A percentile compares a stretch with the other conserved stretches of the same genome.
Evolutionary conservation across 2,113 vertebrate genomes (phyloP).

Genomic region (Chloropsis cyanopogon): DNA sequence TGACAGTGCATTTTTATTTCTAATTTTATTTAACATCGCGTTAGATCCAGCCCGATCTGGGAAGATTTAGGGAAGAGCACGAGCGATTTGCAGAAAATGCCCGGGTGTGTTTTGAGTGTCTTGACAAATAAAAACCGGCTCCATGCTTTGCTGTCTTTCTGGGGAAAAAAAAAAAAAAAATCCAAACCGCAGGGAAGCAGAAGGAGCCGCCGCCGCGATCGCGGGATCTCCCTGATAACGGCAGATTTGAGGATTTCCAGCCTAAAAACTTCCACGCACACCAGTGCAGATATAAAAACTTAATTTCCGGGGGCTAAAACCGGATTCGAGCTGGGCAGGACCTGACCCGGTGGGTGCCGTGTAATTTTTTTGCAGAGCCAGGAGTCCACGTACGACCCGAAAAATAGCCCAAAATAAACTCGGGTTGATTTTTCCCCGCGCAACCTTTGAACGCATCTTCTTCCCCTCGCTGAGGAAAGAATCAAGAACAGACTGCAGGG

Average conservation of each 20-base stretch:
- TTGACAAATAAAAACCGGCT: background rate
- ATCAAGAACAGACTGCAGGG: background rate
- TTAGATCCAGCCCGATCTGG: background rate
- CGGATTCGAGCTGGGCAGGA: background rate
- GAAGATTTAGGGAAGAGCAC: background rate
- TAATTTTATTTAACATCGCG: background rate
- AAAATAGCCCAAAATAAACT: background rate
- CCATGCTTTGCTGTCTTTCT: background rate
- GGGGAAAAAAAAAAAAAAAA: accelerated
- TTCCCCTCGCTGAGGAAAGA: background rate
- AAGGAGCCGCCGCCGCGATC: background rate
- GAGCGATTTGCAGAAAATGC: background rate
- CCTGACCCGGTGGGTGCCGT: background rate
- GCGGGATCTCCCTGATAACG: background rate
- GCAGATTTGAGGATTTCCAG: background rate
- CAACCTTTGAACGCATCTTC: background rate
- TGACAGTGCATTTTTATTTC: background rate
- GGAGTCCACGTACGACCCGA: background rate
- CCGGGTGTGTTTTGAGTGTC: background rate
- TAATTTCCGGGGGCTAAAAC: background rate
- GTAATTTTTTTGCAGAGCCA: background rate
- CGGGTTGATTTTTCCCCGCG: background rate
- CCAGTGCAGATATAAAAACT: background rate
- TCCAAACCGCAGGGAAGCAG: background rate
- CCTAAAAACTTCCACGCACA: background rate